Base-by-base conservation (phyloP, 2,113 vertebrate genomes). In the Embiotoca jacksoni region DNA sequence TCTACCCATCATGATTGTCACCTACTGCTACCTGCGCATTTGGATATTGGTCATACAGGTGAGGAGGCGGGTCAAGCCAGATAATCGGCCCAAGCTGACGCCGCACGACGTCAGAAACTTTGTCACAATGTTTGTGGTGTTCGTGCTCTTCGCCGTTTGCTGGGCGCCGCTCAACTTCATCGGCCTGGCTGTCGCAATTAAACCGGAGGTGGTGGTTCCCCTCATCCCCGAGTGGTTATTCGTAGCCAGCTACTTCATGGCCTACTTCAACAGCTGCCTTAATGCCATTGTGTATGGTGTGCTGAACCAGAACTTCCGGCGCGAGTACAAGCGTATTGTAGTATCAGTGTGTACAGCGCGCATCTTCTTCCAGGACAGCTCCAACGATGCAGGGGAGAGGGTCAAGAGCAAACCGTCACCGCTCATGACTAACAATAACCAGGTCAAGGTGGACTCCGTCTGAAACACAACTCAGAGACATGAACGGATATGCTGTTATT, bases 231-330 rank as follows among this genome's bases (percentile, higher is more conserved):
- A 98, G 86, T 99, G 98, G 98, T 89, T 99, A 46, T 99, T 99
- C 30, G 97, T 99, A 76, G 94, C 95, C 52, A 99, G 98, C 90
- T 98, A 99, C 91, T 99, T 98, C 79, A 96, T 99, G 97, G 97
- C 97, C 0, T 99, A 99, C 91, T 99, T 99, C 95, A 99, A 99
- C 94, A 99, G 98, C 94, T 99, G 98, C 95, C 97, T 99, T 95
- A 99, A 98, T 67, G 97, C 98, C 77, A 97, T 99, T 13, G 94
- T 99, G 69, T 99, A 99, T 53, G 98, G 98, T 67, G 95, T 98
- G 37, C 93, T 99, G 73, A 99, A 99, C 91, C 97, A 98, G 93
- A 99, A 99, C 90, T 99, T 99, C 93, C 94, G 97, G 71, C 95
- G 96, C 10, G 98, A 99, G 84, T 99, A 99, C 92, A 96, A 96